Percentiles rank a stretch among this genome's conserved stretches.
phyloP scores from a whole-genome alignment of 1,140 invertebrate species.

The Nomia melanderi region DNA sequence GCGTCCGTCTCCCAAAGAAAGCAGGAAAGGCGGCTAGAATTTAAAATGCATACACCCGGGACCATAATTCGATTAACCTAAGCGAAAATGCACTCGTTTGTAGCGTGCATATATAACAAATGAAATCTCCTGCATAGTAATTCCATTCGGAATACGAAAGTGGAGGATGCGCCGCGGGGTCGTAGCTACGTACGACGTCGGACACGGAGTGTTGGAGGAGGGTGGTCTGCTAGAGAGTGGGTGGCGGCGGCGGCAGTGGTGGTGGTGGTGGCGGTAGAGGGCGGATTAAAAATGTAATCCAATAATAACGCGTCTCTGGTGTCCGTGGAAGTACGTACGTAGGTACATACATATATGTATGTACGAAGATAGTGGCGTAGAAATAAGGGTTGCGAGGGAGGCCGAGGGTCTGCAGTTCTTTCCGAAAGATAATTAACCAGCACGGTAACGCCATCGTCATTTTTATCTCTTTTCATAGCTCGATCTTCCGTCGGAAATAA shows the following conservation, averaged over 20 bases:
- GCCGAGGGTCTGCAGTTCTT: slow-evolving; percentile 40
- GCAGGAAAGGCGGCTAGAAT: slow-evolving; percentile 60
- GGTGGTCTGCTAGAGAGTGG: slow-evolving; percentile 46
- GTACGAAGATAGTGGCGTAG: slow-evolving; percentile 61
- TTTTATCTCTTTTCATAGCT: not conserved
- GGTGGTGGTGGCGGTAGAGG: slow-evolving; percentile 69
- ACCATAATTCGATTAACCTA: slow-evolving; percentile 78
- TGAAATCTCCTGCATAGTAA: slow-evolving; percentile 81
- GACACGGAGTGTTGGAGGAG: slow-evolving; percentile 42
- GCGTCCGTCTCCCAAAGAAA: slow-evolving; percentile 24
- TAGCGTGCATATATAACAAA: slow-evolving; percentile 80
- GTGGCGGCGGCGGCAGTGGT: slow-evolving; percentile 59
- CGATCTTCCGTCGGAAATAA: not conserved
- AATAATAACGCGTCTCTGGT: slow-evolving; percentile 81
- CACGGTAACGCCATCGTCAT: slow-evolving; percentile 41
- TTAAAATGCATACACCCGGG: slow-evolving; percentile 77
- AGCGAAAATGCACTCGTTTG: slow-evolving; percentile 81
- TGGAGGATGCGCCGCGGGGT: slow-evolving; percentile 70
- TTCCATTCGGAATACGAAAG: slow-evolving; percentile 81
- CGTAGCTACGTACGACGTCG: slow-evolving; percentile 67
- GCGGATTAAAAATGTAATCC: slow-evolving; percentile 82
- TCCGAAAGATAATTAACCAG: slow-evolving; percentile 56
- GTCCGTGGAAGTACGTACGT: slow-evolving; percentile 76
- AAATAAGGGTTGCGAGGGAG: slow-evolving; percentile 58
- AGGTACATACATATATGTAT: slow-evolving; percentile 61